Conservation (phyloP, 2,797 vertebrate species). For the Zenarchopterus dispar region DNA sequence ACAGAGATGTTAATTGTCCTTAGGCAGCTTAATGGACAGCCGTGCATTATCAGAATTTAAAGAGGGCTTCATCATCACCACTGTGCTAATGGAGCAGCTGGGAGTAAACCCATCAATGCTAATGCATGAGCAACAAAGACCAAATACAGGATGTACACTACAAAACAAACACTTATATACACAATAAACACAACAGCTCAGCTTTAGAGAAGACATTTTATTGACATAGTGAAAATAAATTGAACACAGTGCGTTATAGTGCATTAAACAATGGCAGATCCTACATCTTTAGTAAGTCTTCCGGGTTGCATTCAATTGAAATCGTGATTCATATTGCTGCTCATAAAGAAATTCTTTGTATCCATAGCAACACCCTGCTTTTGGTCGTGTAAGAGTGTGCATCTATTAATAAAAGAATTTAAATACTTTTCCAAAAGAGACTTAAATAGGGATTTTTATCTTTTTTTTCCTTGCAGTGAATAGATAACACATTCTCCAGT, state of each 20-base stretch:
- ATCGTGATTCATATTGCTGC: too few relatives aligned
- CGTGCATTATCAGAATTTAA: slow-evolving; percentile 25
- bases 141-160: background rate
- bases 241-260: background rate
- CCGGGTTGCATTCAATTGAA: too few relatives aligned
- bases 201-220: background rate
- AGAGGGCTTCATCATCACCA: slow-evolving; percentile 12
- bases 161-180: background rate
- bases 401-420: too few relatives aligned
- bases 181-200: background rate
- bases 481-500: too few relatives aligned
- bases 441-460: too few relatives aligned
- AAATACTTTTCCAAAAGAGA: too few relatives aligned
- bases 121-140: slow-evolving; percentile 17
- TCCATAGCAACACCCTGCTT: background rate
- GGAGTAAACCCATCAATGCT: slow-evolving; percentile 10
- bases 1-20: slow-evolving; percentile 29
- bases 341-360: too few relatives aligned
- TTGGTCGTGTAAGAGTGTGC: background rate
- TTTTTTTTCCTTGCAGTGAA: too few relatives aligned
- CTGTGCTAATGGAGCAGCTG: slow-evolving; percentile 28
- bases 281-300: too few relatives aligned
- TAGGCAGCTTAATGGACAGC: slow-evolving; percentile 33
- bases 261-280: too few relatives aligned
- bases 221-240: background rate